Base-by-base conservation (phyloP, 1,140 invertebrate genomes). In the Anagrus nilaparvatae region DNA sequence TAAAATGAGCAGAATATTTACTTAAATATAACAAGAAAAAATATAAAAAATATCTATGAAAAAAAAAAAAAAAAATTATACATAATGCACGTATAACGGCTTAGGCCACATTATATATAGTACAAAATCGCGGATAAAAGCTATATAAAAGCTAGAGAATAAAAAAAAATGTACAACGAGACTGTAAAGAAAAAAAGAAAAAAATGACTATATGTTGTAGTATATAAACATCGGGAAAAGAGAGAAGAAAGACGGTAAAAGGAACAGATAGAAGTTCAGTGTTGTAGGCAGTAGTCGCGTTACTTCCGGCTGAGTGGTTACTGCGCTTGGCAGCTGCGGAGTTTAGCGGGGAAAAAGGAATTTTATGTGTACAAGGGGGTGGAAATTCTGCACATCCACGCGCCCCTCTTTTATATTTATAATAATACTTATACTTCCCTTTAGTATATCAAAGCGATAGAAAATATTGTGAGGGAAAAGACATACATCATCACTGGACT, bases 311-410 rank as follows among this genome's bases (percentile, higher is more conserved):
- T 60, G 65, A 65, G 61, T 52, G 60, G 47, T 59, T 53, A 55
- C 62, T 65, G 65, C 57, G 65, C 63, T 59, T 67, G 65, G 65
- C 65, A 67, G 65, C 65, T 67, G 65, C 49, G 58, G 58, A 60
- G 59, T 65, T 65, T 63, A 61, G n/a, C 59, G 60, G 55, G 56
- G 51, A 52, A 54, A 53, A 46, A 43, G 51, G 37, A 41, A 38
- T 32, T 21, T 9, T 19, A 36, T 19, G 18, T 17, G 48, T 43
- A 45, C 45, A n/a, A 25, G 31, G 12, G 40, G 40, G 42, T 33
- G 40, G 40, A 38, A 48, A 47, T 36, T 36, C 20, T 36, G 17
- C 21, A 23, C 21, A 51, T 52, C 50, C 44, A 52, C 47, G 50
- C 47, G 18, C 44, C 40, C 33, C 40, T 35, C 34, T 45, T 27